Evolutionary conservation across 2,888 invertebrate genomes (phyloP).

Genomic region (Drosophila recens): DNA sequence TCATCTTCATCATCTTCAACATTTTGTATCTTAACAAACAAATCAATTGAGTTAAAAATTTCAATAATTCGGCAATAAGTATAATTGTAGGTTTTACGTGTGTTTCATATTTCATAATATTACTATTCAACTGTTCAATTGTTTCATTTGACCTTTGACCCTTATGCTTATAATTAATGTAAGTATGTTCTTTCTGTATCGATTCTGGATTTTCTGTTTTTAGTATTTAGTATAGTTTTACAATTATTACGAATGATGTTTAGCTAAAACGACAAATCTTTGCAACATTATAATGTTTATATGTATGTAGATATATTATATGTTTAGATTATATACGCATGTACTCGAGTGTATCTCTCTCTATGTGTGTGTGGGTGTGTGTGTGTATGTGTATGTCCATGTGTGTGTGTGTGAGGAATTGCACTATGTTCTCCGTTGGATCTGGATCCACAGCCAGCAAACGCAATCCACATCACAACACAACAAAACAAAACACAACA

Average conservation of each 20-base stretch:
- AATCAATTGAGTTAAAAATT: slow-evolving; percentile 15
- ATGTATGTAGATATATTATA: slow-evolving; percentile 22
- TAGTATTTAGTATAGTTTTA: slow-evolving; percentile 28
- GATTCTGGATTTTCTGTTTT: neutral
- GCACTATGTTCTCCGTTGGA: neutral
- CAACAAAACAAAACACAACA: slow-evolving; percentile 10
- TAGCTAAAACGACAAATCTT: slow-evolving; percentile 59
- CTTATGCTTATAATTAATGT: slow-evolving; percentile 46
- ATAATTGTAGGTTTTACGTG: slow-evolving; percentile 9
- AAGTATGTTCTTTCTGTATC: slow-evolving; percentile 32
- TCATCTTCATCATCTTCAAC: slow-evolving; percentile 3
- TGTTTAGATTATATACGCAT: slow-evolving; percentile 31
- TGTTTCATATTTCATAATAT: slow-evolving; percentile 4
- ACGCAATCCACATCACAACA: slow-evolving; percentile 1
- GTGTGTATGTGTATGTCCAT: neutral
- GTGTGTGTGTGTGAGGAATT: neutral
- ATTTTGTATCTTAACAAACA: slow-evolving; percentile 4
- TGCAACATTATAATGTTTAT: slow-evolving; percentile 56
- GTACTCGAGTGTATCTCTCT: slow-evolving; percentile 27
- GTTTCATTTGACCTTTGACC: slow-evolving; percentile 33
- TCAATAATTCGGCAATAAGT: slow-evolving; percentile 12
- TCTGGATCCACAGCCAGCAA: neutral
- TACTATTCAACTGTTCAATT: slow-evolving; percentile 2
- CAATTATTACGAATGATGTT: slow-evolving; percentile 53
- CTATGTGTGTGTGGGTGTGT: neutral